Conservation (phyloP, 2,888 invertebrate genomes). For the Metalampra italica region DNA sequence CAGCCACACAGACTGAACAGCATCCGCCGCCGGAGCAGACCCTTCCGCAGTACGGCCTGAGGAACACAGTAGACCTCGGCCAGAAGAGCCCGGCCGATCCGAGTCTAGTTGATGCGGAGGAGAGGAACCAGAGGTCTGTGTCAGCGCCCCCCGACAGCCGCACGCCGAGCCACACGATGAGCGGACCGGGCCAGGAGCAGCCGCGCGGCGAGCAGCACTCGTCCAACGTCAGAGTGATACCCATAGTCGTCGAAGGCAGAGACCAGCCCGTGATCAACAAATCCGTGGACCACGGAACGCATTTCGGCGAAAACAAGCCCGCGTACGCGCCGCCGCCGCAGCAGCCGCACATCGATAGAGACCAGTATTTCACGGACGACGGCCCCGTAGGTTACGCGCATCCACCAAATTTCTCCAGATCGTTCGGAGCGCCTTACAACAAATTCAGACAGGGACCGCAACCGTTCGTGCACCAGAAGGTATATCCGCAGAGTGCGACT, state of each 20-base stretch:
- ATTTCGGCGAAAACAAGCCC: constrained; percentile 53
- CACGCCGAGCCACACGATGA: constrained; percentile 45
- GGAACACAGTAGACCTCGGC: constrained; percentile 89
- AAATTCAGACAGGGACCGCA: constrained; percentile 63
- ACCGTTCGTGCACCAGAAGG: constrained; percentile 73
- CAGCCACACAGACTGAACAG: constrained; percentile 64
- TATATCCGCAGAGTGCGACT: constrained; percentile 55
- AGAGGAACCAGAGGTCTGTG: constrained; percentile 84
- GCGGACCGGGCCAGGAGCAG: constrained; percentile 44
- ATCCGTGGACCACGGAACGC: constrained; percentile 60
- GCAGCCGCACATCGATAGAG: constrained; percentile 58
- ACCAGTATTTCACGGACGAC: constrained; percentile 64
- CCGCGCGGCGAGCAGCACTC: constrained; percentile 39
- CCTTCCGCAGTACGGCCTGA: constrained; percentile 82
- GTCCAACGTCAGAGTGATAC: constrained; percentile 87
- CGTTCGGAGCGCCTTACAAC: constrained; percentile 62
- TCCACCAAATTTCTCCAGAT: constrained; percentile 65
- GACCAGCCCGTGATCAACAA: constrained; percentile 87
- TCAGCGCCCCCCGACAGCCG: constrained; percentile 86
- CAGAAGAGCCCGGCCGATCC: constrained; percentile 80
- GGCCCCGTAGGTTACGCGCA: constrained; percentile 56
- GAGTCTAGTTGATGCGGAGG: constrained; percentile 72
- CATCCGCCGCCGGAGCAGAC: constrained; percentile 38
- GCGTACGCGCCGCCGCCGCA: constrained; percentile 43
- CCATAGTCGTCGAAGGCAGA: constrained; percentile 92